Evolutionary conservation across 2,888 invertebrate genomes (phyloP), one percentile per base, ranked within the genome.

Genomic region (Diploptera punctata): DNA sequence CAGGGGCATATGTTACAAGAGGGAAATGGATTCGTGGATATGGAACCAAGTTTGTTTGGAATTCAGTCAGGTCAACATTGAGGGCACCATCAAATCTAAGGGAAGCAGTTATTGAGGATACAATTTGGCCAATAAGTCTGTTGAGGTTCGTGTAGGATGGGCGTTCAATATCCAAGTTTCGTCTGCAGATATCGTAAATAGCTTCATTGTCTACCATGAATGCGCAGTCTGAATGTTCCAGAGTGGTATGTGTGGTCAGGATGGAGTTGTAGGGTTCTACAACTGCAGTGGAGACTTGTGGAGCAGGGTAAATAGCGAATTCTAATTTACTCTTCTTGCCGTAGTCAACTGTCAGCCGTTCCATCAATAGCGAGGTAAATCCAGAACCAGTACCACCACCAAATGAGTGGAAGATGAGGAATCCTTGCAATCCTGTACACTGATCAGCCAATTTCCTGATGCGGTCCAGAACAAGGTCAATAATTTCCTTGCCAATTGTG

Each of bases 271-370:
- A 88, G 0, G 88, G 87, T 78, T 88, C 87, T 33, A 88, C 87
- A n/a, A 79, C 78, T 65, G 80, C 77, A 62, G 80, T 80, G 33
- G 80, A 80, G 33, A 80, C 78, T 79, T 86, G 87, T 1, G 90
- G 90, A 38, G 90, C 89, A 0, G 90, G 90, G 78, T 90, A 90
- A 74, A 90, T 87, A 71, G 89, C 86, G 78, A 90, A 90, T 79
- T 89, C 89, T 7, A 90, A 81, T 76, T 90, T 90, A 72, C 84
- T 84, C 79, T 90, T 90, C 80, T 89, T 89, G 75, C 89, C 89
- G 77, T 89, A 90, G 78, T 90, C 90, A n/a, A 88, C 86, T 10
- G 87, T 87, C 29, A 90, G 83, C 10, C 87, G 82, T 79, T 90
- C 89, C 89, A 90, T 89, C 62, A 90, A 82, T 43, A 90, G 83